These are phyloP conservation scores for Cyphomyrus discorhynchus DNA, from an alignment of 2,113 vertebrate species.

Conservation along the genomic window DNA sequence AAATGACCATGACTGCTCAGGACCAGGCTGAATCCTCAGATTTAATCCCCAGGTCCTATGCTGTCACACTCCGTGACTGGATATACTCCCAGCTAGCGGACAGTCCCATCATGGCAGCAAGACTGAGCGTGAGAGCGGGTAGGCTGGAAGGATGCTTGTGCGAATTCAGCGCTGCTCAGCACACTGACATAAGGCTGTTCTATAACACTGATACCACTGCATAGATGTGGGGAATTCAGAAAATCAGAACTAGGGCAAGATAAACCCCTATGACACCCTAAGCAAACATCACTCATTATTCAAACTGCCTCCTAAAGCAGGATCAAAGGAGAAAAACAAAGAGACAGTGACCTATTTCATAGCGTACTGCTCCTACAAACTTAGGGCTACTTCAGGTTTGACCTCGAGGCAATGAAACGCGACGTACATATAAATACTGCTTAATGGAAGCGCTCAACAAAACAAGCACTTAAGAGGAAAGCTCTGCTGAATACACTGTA, in stretches of 20 bases:
- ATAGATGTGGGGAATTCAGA: constrained; percentile 15
- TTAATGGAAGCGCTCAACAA: constrained; percentile 11
- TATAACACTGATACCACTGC: constrained; percentile 14
- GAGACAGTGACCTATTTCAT: background rate
- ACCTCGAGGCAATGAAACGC: constrained; percentile 17
- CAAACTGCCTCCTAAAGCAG: background rate
- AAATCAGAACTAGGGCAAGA: constrained; percentile 29
- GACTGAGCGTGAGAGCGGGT: background rate
- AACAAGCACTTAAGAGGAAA: background rate
- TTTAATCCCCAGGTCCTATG: background rate
- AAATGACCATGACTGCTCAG: background rate
- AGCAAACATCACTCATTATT: background rate
- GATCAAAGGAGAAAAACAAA: background rate
- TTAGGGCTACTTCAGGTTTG: constrained; percentile 18
- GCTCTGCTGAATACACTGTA: background rate
- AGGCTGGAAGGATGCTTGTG: background rate
- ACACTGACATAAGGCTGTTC: constrained; percentile 13
- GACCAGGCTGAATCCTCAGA: background rate
- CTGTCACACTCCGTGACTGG: background rate
- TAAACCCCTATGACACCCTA: constrained; percentile 5
- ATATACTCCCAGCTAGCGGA: background rate
- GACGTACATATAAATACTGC: background rate
- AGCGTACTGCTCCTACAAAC: background rate
- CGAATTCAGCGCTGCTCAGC: background rate
- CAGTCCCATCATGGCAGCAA: background rate